Conservation (phyloP, 2,113 vertebrate genomes). For the Semnopithecus entellus region DNA sequence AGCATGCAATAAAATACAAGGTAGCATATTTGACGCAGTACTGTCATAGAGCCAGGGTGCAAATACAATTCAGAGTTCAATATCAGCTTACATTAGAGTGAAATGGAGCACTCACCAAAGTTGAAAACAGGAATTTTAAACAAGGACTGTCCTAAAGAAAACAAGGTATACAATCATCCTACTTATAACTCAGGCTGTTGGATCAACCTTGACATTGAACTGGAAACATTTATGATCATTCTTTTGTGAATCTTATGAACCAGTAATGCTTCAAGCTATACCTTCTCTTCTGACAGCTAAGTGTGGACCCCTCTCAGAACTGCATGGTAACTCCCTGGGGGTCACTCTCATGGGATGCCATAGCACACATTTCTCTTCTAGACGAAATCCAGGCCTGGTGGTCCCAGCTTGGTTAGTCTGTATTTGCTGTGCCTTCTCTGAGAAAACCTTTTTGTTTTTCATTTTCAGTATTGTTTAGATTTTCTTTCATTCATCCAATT, state of each 20-base stretch:
- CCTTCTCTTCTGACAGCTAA: background rate
- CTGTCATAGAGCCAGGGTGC: background rate
- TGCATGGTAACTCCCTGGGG: accelerated
- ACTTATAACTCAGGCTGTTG: background rate
- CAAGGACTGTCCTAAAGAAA: background rate
- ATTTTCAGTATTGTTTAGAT: background rate
- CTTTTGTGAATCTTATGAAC: background rate
- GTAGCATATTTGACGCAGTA: background rate
- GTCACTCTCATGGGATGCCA: accelerated
- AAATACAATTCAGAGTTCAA: background rate
- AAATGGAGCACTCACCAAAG: background rate
- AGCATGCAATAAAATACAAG: background rate
- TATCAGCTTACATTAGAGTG: background rate
- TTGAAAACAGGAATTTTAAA: background rate
- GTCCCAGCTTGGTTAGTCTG: no score
- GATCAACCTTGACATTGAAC: background rate
- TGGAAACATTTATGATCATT: background rate
- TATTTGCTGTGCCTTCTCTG: background rate
- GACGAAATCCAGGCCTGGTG: background rate
- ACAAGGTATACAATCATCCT: no score
- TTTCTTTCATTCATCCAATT: background rate
- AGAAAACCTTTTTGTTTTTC: background rate
- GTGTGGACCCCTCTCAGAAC: background rate
- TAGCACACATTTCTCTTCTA: background rate
- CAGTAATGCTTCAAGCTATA: background rate